Percentiles rank a stretch among this genome's conserved stretches.
Evolutionary conservation across 2,888 invertebrate genomes (phyloP).

Genomic region (Sarcophaga variegata): DNA sequence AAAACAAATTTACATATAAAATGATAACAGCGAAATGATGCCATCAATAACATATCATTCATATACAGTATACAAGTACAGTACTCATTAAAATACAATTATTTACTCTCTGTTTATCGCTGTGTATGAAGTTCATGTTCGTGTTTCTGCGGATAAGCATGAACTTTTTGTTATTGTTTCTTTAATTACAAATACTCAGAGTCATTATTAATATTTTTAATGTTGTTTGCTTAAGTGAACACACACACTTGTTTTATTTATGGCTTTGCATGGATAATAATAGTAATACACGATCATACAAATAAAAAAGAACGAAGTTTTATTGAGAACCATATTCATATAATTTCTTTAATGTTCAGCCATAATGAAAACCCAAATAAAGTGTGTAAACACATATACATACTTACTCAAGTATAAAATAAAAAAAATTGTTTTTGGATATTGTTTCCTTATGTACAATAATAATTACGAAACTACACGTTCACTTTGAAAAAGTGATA

Average conservation of each 20-base stretch:
- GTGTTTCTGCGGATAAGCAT: neutral
- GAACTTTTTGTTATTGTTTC: too few species aligned
- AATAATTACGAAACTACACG: too few species aligned
- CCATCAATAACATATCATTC: conserved; percentile 54
- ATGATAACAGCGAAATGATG: conserved; percentile 51
- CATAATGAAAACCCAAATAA: too few species aligned
- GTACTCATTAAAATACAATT: neutral
- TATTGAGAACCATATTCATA: too few species aligned
- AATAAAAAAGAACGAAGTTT: too few species aligned
- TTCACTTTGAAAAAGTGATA: too few species aligned
- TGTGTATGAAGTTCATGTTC: neutral
- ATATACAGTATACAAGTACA: neutral
- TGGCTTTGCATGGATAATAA: too few species aligned
- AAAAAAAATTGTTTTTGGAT: too few species aligned
- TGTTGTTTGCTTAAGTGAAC: neutral
- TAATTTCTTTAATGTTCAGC: too few species aligned
- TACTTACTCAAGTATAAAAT: too few species aligned
- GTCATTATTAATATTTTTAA: neutral
- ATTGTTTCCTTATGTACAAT: too few species aligned
- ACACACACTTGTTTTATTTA: neutral
- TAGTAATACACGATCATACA: neutral
- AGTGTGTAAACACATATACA: too few species aligned
- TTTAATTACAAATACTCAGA: neutral
- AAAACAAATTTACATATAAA: conserved; percentile 57
- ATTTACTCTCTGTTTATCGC: neutral